Evolutionary conservation across 2,797 vertebrate genomes (phyloP), one percentile per base, ranked within the genome.

Genomic region (Tenualosa ilisha): DNA sequence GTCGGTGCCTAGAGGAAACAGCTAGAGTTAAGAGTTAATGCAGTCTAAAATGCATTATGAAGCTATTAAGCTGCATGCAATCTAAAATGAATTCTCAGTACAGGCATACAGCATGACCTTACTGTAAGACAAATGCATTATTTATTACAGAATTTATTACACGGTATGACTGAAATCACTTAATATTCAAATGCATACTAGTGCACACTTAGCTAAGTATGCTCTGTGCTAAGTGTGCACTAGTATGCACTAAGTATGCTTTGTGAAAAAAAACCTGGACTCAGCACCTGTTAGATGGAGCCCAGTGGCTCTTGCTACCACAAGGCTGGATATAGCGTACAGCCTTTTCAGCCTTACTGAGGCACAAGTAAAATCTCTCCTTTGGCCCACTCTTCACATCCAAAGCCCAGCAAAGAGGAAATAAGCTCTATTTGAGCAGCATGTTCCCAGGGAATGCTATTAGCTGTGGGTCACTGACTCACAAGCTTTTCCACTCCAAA

Each of bases 1-100:
- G 83, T 88, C 15, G 89, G 91, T 61, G 83, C 85, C 97, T 97
- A 85, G 86, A 40, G 37, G 6, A 79, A 11, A 46, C 37, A 46
- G 22, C 40, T 15, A 20, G 37, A 79, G 72, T 43, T 46, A 37
- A 20, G 40, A 17, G 8, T 20, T 56, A 53, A 22, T 22, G 56
- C 59, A 24, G 24, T 63, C 59, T 63, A 2, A 63, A 7, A n/a
- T 63, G 1, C 59, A 63, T n/a, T 63, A 6, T 63, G 1, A 49
- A 49, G 46, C 54, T 56, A 56, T 20, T 56, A 56, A 24, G n/a
- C 59, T 63, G 59, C n/a, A 24, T 24, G 59, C 22, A 24, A 63
- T 63, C 22, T 24, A 2, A 63, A 7, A n/a, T 63, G 2, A n/a
- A 63, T 9, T 63, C n/a, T 24, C n/a, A 63, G 22, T 0, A 20